Base-by-base conservation (phyloP, 2,797 vertebrate species). In the Catamblyrhynchus diadema region DNA sequence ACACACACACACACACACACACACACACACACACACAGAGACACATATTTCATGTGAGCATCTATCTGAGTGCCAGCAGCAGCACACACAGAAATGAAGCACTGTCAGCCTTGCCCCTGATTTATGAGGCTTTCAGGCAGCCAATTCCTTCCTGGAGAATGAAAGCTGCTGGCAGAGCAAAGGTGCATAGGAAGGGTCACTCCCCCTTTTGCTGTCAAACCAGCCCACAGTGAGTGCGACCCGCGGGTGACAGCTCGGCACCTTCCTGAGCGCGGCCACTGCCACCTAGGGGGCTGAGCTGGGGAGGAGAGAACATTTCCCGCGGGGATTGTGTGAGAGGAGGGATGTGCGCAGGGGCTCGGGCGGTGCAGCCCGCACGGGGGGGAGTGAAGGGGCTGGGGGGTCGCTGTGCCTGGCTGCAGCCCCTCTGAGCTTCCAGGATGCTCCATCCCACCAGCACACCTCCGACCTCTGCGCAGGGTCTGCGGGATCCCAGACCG, bases 401-500 rank as follows among this genome's bases (percentile, higher is more conserved):
- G 79, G 30, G 57, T 33, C 4, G 0, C 66, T 7, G 7, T 19
- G 8, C 0, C 24, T 4, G 56, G 23, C n/a, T 67, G 50, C 60
- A 72, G 81, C 30, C 41, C 45, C 39, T 9, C 66, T 12, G 37
- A 66, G 32, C 20, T 32, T 30, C 37, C 33, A 65, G 53, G 48
- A 4, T 35, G 56, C 59, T 48, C 71, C 41, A 12, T 54, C 27
- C 67, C 85, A 18, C 5, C 3, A 1, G 42, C 10, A 8, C 8
- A 12, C 2, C 19, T 41, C 53, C 7, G 14, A 4, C 5, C 0
- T 9, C 57, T 67, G 53, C 81, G 60, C 10, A 1, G 28, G 47
- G 2, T 30, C 48, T 0, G 1, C 2, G 3, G 39, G 45, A 23
- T 28, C 35, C 30, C 42, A 3, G 2, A 6, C 3, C 0, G 0